phyloP scores from a whole-genome alignment of 2,113 vertebrate genomes.

The Ivindomyrus marchei region DNA sequence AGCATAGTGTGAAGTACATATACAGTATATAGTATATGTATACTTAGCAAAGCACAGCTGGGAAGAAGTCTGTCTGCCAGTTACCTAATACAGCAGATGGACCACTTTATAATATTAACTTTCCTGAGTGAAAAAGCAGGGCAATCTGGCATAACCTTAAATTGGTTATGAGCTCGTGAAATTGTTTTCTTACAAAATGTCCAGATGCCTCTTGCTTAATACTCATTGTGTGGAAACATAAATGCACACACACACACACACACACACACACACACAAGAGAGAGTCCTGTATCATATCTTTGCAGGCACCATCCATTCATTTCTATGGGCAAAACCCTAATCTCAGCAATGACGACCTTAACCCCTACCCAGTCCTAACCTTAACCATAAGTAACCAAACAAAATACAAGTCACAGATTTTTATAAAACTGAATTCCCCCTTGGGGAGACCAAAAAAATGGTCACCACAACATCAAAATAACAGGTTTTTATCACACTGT shows the following conservation, averaged over 20 bases:
- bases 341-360: too few relatives aligned
- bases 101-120: constrained; percentile 55
- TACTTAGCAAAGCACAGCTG: constrained; percentile 44
- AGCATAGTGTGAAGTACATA: constrained; percentile 50
- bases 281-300: too few relatives aligned
- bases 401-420: too few relatives aligned
- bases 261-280: too few relatives aligned
- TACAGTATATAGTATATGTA: constrained; percentile 8
- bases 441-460: too few relatives aligned
- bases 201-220: neutral
- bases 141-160: constrained; percentile 46
- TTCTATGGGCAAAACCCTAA: too few relatives aligned
- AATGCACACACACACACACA: neutral
- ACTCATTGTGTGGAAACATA: neutral
- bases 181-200: constrained; percentile 25
- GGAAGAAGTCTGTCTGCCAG: constrained; percentile 38
- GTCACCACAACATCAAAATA: too few relatives aligned
- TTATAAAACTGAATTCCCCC: too few relatives aligned
- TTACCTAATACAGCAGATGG: constrained; percentile 58
- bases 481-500: too few relatives aligned
- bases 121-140: constrained; percentile 48
- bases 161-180: constrained; percentile 23
- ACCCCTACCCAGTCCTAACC: too few relatives aligned
- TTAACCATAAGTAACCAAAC: too few relatives aligned
- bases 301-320: too few relatives aligned